Percentiles rank a stretch among this genome's conserved stretches.
Conservation (phyloP, 2,797 vertebrate genomes). For the Parambassis ranga region DNA sequence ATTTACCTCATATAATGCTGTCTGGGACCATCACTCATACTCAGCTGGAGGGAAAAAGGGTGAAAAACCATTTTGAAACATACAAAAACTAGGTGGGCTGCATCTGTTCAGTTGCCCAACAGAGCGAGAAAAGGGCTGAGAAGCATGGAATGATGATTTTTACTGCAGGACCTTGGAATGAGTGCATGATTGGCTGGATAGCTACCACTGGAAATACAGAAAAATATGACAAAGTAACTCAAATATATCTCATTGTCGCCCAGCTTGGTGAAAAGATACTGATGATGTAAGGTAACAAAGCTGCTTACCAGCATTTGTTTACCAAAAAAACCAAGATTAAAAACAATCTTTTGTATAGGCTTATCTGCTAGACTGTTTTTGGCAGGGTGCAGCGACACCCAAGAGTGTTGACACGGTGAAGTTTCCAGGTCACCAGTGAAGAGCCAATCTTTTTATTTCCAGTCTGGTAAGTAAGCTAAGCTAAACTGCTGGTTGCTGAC, state of each 20-base stretch:
- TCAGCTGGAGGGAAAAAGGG: neutral
- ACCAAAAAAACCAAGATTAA: no score
- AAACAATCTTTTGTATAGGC: neutral
- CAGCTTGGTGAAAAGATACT: neutral
- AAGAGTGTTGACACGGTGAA: neutral
- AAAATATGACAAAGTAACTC: neutral
- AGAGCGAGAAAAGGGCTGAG: neutral
- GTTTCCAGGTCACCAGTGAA: neutral
- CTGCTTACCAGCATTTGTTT: neutral
- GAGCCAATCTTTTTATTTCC: neutral
- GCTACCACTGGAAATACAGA: neutral
- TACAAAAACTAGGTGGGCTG: neutral
- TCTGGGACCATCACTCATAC: slow-evolving; percentile 5
- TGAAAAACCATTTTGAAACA: slow-evolving; percentile 15
- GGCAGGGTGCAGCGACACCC: neutral
- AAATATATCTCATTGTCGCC: neutral
- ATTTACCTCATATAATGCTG: slow-evolving; percentile 15
- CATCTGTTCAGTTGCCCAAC: neutral
- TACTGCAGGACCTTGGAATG: neutral
- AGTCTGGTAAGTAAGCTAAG: neutral
- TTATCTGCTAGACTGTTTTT: neutral
- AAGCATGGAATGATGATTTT: neutral
- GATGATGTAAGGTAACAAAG: no score
- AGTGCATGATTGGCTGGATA: no score
- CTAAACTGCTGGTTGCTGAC: neutral